These are phyloP conservation scores for Trididemnum clinides DNA, from an alignment of 23 tunicate species.

Conservation along the genomic window DNA sequence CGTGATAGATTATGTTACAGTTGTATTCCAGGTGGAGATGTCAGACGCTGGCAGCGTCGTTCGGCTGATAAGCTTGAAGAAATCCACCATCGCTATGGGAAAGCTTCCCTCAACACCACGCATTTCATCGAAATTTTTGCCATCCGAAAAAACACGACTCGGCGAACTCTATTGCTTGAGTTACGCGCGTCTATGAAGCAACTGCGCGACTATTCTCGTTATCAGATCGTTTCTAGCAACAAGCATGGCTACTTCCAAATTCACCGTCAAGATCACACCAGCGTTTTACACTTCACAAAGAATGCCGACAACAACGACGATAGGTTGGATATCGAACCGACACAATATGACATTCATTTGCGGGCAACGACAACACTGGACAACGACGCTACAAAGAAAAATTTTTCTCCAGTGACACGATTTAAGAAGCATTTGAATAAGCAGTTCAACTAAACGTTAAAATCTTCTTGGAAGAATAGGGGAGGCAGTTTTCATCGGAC, in stretches of 20 bases:
- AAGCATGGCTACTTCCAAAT: slow-evolving; percentile 60
- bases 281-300: slow-evolving; percentile 64
- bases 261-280: slow-evolving; percentile 38
- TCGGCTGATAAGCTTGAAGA: slow-evolving; percentile 50
- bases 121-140: slow-evolving; percentile 61
- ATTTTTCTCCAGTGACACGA: slow-evolving; percentile 50
- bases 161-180: slow-evolving; percentile 47
- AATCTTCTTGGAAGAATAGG: slow-evolving; percentile 40
- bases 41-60: slow-evolving; percentile 18
- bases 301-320: slow-evolving; percentile 1
- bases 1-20: slow-evolving; percentile 65
- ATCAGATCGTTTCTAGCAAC: slow-evolving; percentile 72
- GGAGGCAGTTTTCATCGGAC: neutral
- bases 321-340: slow-evolving; percentile 17
- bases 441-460: slow-evolving; percentile 26
- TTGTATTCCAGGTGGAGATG: slow-evolving; percentile 84
- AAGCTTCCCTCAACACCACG: slow-evolving; percentile 62
- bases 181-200: slow-evolving; percentile 77
- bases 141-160: slow-evolving; percentile 35
- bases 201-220: slow-evolving; percentile 64
- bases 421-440: slow-evolving; percentile 48
- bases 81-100: slow-evolving; percentile 44
- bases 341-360: slow-evolving; percentile 13
- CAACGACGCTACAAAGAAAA: neutral
- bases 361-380: slow-evolving; percentile 36